These are phyloP conservation scores for Halcyon malimbica DNA, from an alignment of 2,113 vertebrate species.

Conservation along the genomic window DNA sequence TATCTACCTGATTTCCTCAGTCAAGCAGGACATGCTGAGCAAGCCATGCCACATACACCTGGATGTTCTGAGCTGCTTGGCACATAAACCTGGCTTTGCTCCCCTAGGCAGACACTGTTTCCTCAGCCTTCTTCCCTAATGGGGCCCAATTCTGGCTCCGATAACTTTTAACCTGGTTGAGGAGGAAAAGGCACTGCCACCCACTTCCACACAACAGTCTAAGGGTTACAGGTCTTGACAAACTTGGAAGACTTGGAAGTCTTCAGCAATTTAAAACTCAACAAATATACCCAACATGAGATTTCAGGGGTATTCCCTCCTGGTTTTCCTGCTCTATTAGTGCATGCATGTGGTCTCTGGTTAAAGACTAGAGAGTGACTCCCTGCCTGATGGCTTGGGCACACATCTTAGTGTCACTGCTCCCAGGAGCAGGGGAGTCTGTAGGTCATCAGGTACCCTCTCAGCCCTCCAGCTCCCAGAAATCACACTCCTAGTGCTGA, in stretches of 20 bases:
- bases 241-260: neutral
- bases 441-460: neutral
- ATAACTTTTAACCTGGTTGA: neutral
- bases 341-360: accelerated
- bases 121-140: neutral
- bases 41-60: neutral
- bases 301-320: neutral
- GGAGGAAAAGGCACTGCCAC: neutral
- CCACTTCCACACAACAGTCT: neutral
- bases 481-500: neutral
- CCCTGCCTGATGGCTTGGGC: neutral
- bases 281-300: neutral
- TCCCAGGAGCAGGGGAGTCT: neutral
- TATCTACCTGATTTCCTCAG: neutral
- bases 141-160: neutral
- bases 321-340: neutral
- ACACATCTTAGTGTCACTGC: neutral
- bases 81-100: neutral
- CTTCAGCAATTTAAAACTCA: neutral
- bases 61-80: neutral
- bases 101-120: neutral
- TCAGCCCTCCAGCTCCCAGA: neutral
- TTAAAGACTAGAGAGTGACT: neutral
- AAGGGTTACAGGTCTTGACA: neutral
- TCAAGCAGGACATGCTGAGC: neutral